These are phyloP conservation scores for Seriola aureovittata DNA, from an alignment of 2,113 vertebrate genomes.

Conservation along the genomic window DNA sequence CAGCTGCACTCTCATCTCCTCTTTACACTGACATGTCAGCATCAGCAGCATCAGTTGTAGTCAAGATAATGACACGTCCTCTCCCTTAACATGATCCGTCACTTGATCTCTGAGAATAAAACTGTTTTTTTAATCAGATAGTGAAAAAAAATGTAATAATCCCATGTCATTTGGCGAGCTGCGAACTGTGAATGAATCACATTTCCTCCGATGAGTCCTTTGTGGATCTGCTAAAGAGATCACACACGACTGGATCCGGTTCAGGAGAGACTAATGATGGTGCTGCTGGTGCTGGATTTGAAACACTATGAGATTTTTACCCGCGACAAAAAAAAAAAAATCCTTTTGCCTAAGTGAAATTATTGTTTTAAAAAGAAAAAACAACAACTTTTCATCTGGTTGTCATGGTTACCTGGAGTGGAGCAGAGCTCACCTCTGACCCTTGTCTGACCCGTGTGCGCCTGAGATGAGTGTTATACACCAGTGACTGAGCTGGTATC, in stretches of 20 bases:
- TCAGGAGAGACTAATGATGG: not conserved
- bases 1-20: not conserved
- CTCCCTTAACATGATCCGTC: not conserved
- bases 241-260: not conserved
- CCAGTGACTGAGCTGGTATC: not conserved
- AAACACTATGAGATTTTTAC: not conserved
- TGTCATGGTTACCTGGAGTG: slow-evolving; percentile 27
- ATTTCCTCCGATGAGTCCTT: not conserved
- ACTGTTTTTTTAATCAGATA: not conserved
- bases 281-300: not conserved
- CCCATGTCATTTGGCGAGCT: not conserved
- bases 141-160: not conserved
- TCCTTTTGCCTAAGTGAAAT: not conserved
- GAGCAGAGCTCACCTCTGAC: slow-evolving; percentile 25
- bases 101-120: slow-evolving; percentile 11
- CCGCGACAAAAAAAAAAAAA: not conserved
- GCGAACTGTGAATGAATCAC: not conserved
- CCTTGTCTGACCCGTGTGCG: not conserved
- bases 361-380: not conserved
- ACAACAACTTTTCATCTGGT: not conserved
- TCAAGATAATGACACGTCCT: not conserved
- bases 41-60: not conserved
- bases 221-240: not conserved
- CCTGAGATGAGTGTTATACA: not conserved
- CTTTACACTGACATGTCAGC: not conserved